Conservation (phyloP, 2,888 invertebrate genomes). For the Nowickia ferox region DNA sequence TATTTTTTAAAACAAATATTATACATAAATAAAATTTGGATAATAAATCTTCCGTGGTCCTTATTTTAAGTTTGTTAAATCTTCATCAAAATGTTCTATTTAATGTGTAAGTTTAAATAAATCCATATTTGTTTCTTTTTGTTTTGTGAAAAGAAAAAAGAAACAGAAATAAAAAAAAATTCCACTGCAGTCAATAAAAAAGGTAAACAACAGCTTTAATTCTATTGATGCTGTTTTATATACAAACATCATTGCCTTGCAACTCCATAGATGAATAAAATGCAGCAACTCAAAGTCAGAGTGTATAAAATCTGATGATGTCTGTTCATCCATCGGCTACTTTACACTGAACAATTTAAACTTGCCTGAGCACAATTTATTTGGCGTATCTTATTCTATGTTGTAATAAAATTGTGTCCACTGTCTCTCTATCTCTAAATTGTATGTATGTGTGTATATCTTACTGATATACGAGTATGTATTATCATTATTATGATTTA, state of each 20-base stretch:
- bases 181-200: slow-evolving; percentile 56
- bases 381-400: too few species aligned
- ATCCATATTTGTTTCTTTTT: not conserved
- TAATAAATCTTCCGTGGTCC: too few species aligned
- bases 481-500: slow-evolving; percentile 67
- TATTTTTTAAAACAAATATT: too few species aligned
- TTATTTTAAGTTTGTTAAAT: not conserved
- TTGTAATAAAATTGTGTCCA: too few species aligned
- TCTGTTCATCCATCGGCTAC: slow-evolving; percentile 11
- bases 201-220: slow-evolving; percentile 45
- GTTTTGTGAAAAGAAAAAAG: slow-evolving; percentile 4
- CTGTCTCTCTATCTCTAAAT: too few species aligned
- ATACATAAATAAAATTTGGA: not conserved
- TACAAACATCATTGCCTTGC: slow-evolving; percentile 36
- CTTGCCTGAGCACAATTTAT: not conserved
- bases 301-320: slow-evolving; percentile 27
- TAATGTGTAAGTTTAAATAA: not conserved
- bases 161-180: slow-evolving; percentile 25
- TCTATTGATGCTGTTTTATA: slow-evolving; percentile 34
- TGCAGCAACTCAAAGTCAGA: not conserved
- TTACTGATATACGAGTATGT: not conserved
- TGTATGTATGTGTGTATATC: too few species aligned
- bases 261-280: not conserved
- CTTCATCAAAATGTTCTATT: not conserved
- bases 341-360: slow-evolving; percentile 40